These are phyloP conservation scores for Cydia pomonella DNA, from an alignment of 1,140 invertebrate genomes.

Conservation along the genomic window DNA sequence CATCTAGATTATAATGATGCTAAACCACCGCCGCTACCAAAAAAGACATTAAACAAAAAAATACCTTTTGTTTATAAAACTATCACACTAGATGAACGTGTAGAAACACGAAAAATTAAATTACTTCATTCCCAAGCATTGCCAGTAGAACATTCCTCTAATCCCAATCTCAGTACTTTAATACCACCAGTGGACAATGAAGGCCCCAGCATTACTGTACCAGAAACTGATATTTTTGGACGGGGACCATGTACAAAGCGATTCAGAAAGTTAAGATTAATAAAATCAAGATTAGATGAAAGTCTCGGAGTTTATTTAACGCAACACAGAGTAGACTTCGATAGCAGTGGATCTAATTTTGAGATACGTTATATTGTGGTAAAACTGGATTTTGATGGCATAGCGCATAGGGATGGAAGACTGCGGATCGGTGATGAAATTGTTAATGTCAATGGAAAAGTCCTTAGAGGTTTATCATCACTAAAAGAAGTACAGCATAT, in stretches of 20 bases:
- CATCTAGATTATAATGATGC: constrained; percentile 66
- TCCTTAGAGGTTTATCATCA: constrained; percentile 88
- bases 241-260: constrained; percentile 77
- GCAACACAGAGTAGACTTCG: constrained; percentile 82
- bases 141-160: constrained; percentile 63
- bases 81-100: constrained; percentile 76
- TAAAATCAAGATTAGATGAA: constrained; percentile 84
- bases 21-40: constrained; percentile 74
- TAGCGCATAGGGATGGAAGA: constrained; percentile 91
- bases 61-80: constrained; percentile 77
- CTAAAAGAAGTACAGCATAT: constrained; percentile 83
- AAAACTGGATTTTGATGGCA: constrained; percentile 89
- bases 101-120: constrained; percentile 78
- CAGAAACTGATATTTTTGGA: constrained; percentile 68
- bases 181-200: constrained; percentile 39
- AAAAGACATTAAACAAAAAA: constrained; percentile 73
- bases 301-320: constrained; percentile 86
- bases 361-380: constrained; percentile 91
- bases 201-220: constrained; percentile 43
- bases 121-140: constrained; percentile 74
- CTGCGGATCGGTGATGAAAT: constrained; percentile 92
- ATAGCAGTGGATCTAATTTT: constrained; percentile 76
- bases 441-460: constrained; percentile 91
- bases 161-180: constrained; percentile 54
- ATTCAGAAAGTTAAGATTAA: constrained; percentile 81